Conservation (phyloP, 2,888 invertebrate species). For the Erebia epiphron region DNA sequence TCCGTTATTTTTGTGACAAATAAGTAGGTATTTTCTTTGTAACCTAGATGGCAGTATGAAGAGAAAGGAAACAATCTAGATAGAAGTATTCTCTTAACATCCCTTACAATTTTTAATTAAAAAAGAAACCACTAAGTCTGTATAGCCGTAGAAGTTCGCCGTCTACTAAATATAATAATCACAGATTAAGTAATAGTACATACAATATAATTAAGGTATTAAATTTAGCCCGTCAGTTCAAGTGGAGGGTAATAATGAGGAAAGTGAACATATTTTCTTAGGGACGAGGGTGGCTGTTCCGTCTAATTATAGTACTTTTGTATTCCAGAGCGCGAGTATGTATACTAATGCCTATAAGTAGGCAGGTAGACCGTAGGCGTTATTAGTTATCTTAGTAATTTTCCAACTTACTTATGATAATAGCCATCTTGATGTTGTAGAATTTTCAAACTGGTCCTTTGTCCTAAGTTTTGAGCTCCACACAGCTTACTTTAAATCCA, state of each 20-base stretch:
- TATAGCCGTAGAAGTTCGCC: slow-evolving; percentile 1
- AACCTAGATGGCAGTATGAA: not conserved
- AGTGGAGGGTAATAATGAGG: slow-evolving; percentile 25
- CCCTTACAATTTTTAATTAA: slow-evolving; percentile 15
- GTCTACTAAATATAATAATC: slow-evolving; percentile 1
- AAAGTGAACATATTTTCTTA: slow-evolving; percentile 15
- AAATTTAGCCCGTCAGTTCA: slow-evolving; percentile 20
- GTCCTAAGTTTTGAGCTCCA: not conserved
- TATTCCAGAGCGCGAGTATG: not conserved
- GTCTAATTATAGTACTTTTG: slow-evolving; percentile 11
- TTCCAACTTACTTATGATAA: slow-evolving; percentile 26
- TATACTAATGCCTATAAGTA: not conserved
- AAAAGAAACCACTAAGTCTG: slow-evolving; percentile 14
- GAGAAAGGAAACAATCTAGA: not conserved
- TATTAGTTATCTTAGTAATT: not conserved
- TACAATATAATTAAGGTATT: slow-evolving; percentile 19
- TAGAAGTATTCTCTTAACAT: not conserved
- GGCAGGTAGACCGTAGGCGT: not conserved
- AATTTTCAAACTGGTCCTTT: slow-evolving; percentile 8
- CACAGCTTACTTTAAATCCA: slow-evolving; percentile 22
- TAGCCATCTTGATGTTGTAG: slow-evolving; percentile 21
- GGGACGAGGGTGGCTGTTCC: not conserved
- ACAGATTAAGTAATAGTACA: no score
- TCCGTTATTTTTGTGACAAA: not conserved
- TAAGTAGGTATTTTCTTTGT: not conserved